phyloP scores from a whole-genome alignment of 2,888 invertebrate genomes.

The Cephus rjabovi region DNA sequence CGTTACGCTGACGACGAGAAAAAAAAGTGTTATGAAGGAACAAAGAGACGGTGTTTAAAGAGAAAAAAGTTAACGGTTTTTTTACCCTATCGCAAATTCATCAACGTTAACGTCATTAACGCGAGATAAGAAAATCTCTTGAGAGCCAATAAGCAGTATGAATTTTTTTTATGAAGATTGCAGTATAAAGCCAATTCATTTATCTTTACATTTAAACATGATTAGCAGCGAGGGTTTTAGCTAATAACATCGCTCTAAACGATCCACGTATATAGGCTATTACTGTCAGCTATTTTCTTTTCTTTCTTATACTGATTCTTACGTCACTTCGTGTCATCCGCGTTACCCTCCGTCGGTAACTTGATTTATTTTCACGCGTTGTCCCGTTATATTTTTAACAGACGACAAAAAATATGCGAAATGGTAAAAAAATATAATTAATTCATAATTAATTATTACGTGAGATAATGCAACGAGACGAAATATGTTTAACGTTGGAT shows the following conservation, averaged over 20 bases:
- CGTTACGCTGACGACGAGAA: neutral
- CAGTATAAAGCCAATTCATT: neutral
- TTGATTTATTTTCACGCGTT: neutral
- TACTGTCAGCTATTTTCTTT: neutral
- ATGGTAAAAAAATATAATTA: neutral
- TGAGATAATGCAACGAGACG: constrained; percentile 14
- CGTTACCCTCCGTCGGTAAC: neutral
- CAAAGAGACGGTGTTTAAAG: neutral
- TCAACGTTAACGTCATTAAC: neutral
- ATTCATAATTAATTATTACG: constrained; percentile 1
- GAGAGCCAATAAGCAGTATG: neutral
- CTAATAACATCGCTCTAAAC: neutral
- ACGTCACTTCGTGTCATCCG: neutral
- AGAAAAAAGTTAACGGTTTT: neutral
- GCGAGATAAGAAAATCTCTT: neutral
- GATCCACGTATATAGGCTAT: neutral
- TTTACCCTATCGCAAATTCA: neutral
- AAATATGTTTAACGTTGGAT: constrained; percentile 15
- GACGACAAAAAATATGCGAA: neutral
- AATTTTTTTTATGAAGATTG: neutral
- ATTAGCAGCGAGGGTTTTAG: neutral
- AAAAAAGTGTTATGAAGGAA: neutral
- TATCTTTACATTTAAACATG: neutral
- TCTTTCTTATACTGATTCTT: neutral
- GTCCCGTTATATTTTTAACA: neutral